Percentiles rank a stretch among this genome's conserved stretches.
Conservation (phyloP, 2,113 vertebrate genomes). For the Catagonus wagneri region DNA sequence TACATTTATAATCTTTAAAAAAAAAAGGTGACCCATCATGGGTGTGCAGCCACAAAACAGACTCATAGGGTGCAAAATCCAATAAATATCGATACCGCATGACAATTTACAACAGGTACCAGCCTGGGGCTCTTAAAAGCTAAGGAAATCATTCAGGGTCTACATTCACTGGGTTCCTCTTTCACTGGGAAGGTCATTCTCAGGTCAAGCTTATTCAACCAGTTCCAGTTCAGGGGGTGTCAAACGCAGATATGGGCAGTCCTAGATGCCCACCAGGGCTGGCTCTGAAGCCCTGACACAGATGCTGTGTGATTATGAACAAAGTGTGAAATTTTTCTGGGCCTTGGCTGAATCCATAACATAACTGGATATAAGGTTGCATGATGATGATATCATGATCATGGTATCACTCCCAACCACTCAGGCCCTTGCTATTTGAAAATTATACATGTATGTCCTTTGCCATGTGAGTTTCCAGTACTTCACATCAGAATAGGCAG, state of each 20-base stretch:
- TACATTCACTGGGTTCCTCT: slow-evolving; percentile 45
- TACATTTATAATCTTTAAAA: slow-evolving; percentile 76
- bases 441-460: neutral
- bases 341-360: neutral
- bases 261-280: neutral
- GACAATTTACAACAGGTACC: slow-evolving; percentile 71
- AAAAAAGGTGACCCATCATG: slow-evolving; percentile 68
- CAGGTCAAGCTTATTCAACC: slow-evolving; percentile 54
- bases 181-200: slow-evolving; percentile 65
- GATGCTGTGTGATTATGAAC: neutral
- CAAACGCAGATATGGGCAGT: neutral
- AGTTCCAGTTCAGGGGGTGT: neutral
- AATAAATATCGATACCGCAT: slow-evolving; percentile 61
- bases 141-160: slow-evolving; percentile 20
- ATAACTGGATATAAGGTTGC: neutral
- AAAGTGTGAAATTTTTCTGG: slow-evolving; percentile 23
- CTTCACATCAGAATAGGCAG: neutral
- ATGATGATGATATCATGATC: no score
- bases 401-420: neutral
- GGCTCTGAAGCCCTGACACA: neutral
- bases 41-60: slow-evolving; percentile 40
- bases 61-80: slow-evolving; percentile 54
- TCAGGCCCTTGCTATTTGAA: neutral
- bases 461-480: neutral
- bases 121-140: slow-evolving; percentile 56